Conservation (phyloP, 2,113 vertebrate genomes). For the Tenebrosternarchus preto region DNA sequence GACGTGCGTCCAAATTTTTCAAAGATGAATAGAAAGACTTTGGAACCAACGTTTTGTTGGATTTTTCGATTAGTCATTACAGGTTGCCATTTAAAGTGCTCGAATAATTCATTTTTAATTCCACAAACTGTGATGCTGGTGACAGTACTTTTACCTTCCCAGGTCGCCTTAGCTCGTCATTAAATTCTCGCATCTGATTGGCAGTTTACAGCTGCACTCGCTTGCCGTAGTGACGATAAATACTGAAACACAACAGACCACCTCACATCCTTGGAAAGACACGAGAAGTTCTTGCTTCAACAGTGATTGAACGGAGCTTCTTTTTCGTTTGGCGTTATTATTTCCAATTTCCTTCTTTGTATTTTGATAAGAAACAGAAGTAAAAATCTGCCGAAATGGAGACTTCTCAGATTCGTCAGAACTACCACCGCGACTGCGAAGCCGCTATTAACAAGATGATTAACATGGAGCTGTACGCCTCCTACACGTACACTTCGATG, state of each 20-base stretch:
- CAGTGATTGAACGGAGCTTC: constrained; percentile 86
- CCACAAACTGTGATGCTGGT: too few relatives aligned
- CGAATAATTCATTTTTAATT: too few relatives aligned
- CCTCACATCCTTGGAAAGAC: constrained; percentile 33
- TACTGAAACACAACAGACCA: fast-evolving
- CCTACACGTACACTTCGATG: constrained; percentile 84
- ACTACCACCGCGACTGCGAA: constrained; percentile 81
- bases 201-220: neutral
- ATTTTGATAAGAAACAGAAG: constrained; percentile 55
- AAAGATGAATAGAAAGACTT: too few relatives aligned
- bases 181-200: constrained; percentile 13
- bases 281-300: constrained; percentile 77
- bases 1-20: too few relatives aligned
- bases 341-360: constrained; percentile 29
- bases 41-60: too few relatives aligned
- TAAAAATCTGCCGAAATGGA: constrained; percentile 63
- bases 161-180: too few relatives aligned
- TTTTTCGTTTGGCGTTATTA: neutral
- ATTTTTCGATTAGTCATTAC: too few relatives aligned
- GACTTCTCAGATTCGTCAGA: constrained; percentile 79
- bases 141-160: too few relatives aligned
- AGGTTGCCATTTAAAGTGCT: too few relatives aligned
- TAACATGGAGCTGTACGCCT: constrained; percentile 82
- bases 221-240: constrained; percentile 50
- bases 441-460: constrained; percentile 79